phyloP scores from a whole-genome alignment of 2,888 invertebrate genomes.

The Miltochrista miniata region DNA sequence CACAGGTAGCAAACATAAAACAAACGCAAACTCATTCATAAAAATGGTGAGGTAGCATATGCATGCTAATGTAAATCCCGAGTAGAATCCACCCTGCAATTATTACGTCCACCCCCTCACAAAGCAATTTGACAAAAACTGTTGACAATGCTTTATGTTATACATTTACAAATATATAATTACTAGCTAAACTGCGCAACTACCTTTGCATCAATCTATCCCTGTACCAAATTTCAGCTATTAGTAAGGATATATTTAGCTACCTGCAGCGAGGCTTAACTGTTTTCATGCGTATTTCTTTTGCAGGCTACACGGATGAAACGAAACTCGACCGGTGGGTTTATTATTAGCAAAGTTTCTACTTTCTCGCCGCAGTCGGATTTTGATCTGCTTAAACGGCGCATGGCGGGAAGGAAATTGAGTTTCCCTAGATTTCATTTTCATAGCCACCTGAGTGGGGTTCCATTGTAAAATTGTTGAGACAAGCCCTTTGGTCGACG shows the following conservation, averaged over 20 bases:
- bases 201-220: no score
- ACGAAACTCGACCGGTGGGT: slow-evolving; percentile 27
- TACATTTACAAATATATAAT: slow-evolving; percentile 18
- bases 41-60: neutral
- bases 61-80: slow-evolving; percentile 5
- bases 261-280: slow-evolving; percentile 41
- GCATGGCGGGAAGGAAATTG: slow-evolving; percentile 59
- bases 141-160: slow-evolving; percentile 39
- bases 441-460: slow-evolving; percentile 42
- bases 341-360: slow-evolving; percentile 61
- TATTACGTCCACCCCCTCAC: slow-evolving; percentile 2
- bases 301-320: slow-evolving; percentile 8
- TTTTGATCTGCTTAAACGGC: slow-evolving; percentile 44
- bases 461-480: slow-evolving; percentile 44
- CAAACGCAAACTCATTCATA: neutral
- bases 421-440: slow-evolving; percentile 63
- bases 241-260: no score
- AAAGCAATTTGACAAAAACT: slow-evolving; percentile 25
- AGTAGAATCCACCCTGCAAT: slow-evolving; percentile 7
- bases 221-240: no score
- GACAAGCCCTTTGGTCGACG: slow-evolving; percentile 29
- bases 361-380: slow-evolving; percentile 47
- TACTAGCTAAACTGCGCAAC: no score
- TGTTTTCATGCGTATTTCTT: slow-evolving; percentile 55
- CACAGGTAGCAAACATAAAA: neutral